Evolutionary conservation across 2,113 vertebrate genomes (phyloP).

Genomic region (Aphyosemion australe): DNA sequence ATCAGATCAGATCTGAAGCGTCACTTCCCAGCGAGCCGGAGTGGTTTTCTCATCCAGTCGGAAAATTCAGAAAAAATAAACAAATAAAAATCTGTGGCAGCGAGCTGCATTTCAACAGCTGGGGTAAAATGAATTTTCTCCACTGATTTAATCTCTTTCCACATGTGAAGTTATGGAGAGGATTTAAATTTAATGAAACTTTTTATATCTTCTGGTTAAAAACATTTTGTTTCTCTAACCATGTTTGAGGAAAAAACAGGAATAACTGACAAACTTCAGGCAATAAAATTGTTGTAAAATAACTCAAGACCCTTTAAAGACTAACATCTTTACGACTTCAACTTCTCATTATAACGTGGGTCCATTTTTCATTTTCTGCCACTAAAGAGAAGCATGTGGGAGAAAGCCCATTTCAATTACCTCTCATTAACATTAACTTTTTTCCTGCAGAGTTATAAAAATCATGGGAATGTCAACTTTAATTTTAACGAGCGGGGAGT

Average conservation of each 20-base stretch:
- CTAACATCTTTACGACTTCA: conserved; percentile 41
- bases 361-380: conserved; percentile 38
- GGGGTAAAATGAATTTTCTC: no score
- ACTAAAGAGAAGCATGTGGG: conserved; percentile 27
- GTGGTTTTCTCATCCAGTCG: no score
- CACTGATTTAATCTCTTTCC: no score
- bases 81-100: no score
- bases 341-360: conserved; percentile 47
- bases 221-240: not conserved
- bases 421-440: conserved; percentile 41
- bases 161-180: not conserved
- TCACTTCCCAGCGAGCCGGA: no score
- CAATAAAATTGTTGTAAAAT: conserved; percentile 22
- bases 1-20: no score
- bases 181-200: not conserved
- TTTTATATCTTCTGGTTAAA: conserved; percentile 8
- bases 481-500: conserved; percentile 20
- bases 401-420: conserved; percentile 39
- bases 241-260: conserved; percentile 3
- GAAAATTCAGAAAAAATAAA: no score
- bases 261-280: conserved; percentile 11
- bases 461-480: conserved; percentile 13
- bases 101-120: no score
- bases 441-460: conserved; percentile 32
- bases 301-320: conserved; percentile 19